Conservation (phyloP, 2,888 invertebrate species). For the Lasioglossum vierecki region DNA sequence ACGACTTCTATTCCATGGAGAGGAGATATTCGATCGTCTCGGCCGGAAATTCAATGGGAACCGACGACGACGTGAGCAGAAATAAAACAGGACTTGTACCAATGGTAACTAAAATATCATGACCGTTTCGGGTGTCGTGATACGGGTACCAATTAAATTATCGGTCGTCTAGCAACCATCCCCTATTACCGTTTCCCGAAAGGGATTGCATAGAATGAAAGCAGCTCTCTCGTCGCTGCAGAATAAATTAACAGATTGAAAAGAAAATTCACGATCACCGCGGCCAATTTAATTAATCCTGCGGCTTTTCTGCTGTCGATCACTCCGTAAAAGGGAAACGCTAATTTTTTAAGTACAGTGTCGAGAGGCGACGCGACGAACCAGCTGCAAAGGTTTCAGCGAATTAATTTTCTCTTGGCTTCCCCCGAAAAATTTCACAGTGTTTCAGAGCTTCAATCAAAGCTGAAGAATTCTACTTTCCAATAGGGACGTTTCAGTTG, state of each 20-base stretch:
- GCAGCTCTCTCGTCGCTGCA: background rate
- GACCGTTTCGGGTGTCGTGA: background rate
- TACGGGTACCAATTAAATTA: background rate
- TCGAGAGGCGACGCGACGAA: background rate
- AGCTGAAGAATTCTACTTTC: background rate
- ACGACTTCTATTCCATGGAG: background rate
- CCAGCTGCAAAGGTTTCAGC: background rate
- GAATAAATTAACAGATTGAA: background rate
- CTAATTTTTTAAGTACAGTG: background rate
- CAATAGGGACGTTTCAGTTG: background rate
- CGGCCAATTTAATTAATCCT: background rate
- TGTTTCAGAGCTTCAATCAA: background rate
- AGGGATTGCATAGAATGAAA: background rate
- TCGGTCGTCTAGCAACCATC: background rate
- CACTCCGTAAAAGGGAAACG: background rate
- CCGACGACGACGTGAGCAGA: background rate
- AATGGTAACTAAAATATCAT: background rate
- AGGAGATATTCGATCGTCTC: conserved; percentile 20
- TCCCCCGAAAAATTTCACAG: background rate
- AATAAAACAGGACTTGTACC: background rate
- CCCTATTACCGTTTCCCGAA: background rate
- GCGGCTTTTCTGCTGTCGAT: background rate
- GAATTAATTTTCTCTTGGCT: background rate
- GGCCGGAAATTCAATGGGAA: background rate
- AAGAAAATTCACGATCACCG: background rate